Base-by-base conservation (phyloP, 2,888 invertebrate genomes). In the Drosophila histrio region DNA sequence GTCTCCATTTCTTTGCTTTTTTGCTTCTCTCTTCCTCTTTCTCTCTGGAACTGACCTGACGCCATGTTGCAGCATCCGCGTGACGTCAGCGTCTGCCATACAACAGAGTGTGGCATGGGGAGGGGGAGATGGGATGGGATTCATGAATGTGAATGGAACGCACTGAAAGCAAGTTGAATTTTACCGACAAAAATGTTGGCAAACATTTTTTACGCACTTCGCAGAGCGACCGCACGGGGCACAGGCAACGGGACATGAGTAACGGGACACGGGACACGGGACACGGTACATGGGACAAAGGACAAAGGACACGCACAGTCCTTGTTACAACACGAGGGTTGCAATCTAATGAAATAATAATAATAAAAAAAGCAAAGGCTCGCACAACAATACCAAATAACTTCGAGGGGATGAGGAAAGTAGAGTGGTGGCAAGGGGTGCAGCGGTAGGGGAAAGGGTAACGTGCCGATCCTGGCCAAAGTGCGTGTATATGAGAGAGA, bases 321-420 rank as follows among this genome's bases (percentile, higher is more conserved):
- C 56, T 50, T 39, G 38, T 47, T 38, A 43, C 66, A 57, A 28
- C 47, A 53, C 36, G 69, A 72, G 82, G 82, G 82, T 82, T 82
- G 82, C 79, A 85, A 85, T 81, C 85, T 81, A 81, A 81, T 81
- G 79, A 81, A 85, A 85, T 85, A 81, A 84, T 84, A 84, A 81
- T 78, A 84, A 80, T 75, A 83, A 69, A 70, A 69, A 70, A 64
- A 71, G 71, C 47, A 64, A 67, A 68, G 56, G 61, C 65, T 54
- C 61, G 47, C 64, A 50, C 57, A 63, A 72, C 72, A 76, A 72
- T 70, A 9, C 57, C 36, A 44, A 15, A 22, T 6, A 19, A n/a
- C 32, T 6, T 9, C 9, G 15, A 44, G 17, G 28, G 26, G 39
- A 9, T 13, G 22, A 15, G 39, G 5, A 19, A 34, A 7, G 30